Conservation (phyloP, 2,797 vertebrate genomes). For the Vipera ursinii region DNA sequence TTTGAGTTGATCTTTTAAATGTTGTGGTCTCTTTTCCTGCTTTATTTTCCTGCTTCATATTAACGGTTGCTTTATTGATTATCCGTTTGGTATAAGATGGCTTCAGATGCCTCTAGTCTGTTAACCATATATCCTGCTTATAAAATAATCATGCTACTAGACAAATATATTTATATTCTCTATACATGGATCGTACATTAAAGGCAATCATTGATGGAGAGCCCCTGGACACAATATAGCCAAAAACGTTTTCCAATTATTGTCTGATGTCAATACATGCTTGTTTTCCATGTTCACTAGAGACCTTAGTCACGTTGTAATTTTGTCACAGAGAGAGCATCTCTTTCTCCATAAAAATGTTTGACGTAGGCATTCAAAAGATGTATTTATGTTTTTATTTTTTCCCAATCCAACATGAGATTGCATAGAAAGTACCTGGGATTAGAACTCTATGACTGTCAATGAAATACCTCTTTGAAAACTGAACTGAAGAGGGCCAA, state of each 20-base stretch:
- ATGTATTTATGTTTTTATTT: neutral
- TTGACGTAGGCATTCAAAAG: neutral
- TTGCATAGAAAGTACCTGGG: neutral
- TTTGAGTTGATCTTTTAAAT: neutral
- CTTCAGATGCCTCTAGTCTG: neutral
- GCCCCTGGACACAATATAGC: neutral
- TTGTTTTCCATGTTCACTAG: neutral
- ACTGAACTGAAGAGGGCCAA: neutral
- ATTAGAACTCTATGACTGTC: neutral
- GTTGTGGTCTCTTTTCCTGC: neutral
- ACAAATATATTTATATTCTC: neutral
- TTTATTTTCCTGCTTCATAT: neutral
- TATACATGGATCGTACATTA: neutral
- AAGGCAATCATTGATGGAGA: neutral
- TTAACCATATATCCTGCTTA: neutral
- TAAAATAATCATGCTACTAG: neutral
- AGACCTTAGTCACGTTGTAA: neutral
- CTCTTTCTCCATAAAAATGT: neutral
- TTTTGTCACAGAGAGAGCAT: neutral
- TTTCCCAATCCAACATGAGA: neutral
- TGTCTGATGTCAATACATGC: neutral
- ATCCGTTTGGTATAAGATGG: neutral
- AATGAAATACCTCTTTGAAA: neutral
- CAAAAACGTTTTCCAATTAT: neutral
- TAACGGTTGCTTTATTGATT: conserved; percentile 10